Evolutionary conservation across 2,797 vertebrate species (phyloP).

Genomic region (Leptoclinus maculatus): DNA sequence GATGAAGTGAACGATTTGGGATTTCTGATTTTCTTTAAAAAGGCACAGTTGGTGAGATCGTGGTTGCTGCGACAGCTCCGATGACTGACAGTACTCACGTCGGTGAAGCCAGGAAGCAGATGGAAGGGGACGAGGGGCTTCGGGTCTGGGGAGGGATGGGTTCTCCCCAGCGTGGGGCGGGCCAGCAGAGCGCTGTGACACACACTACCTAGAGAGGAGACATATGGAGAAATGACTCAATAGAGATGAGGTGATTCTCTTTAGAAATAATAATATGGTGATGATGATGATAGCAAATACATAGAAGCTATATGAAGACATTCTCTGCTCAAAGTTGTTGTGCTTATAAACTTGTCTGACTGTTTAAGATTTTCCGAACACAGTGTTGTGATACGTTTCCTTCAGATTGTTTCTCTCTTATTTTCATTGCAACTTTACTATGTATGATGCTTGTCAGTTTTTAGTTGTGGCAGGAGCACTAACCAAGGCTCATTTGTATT

Average conservation of each 20-base stretch:
- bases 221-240: conserved; percentile 28
- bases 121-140: conserved; percentile 91
- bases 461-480: background rate
- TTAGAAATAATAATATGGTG: background rate
- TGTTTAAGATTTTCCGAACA: too few relatives aligned
- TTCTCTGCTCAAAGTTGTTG: background rate
- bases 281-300: background rate
- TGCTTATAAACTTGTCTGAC: background rate
- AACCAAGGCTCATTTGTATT: background rate
- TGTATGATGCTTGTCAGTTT: background rate
- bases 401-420: background rate
- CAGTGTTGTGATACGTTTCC: background rate
- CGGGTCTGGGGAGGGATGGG: conserved; percentile 86
- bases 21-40: background rate
- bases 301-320: background rate
- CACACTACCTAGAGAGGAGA: conserved; percentile 84
- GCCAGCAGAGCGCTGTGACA: conserved; percentile 90
- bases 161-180: conserved; percentile 84
- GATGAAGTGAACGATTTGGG: background rate
- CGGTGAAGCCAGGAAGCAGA: conserved; percentile 90
- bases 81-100: conserved; percentile 85
- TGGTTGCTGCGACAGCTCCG: conserved; percentile 31
- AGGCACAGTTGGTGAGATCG: background rate
- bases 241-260: background rate
- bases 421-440: background rate